These are phyloP conservation scores for Mythimna albipuncta DNA, from an alignment of 2,888 invertebrate genomes.

Conservation along the genomic window DNA sequence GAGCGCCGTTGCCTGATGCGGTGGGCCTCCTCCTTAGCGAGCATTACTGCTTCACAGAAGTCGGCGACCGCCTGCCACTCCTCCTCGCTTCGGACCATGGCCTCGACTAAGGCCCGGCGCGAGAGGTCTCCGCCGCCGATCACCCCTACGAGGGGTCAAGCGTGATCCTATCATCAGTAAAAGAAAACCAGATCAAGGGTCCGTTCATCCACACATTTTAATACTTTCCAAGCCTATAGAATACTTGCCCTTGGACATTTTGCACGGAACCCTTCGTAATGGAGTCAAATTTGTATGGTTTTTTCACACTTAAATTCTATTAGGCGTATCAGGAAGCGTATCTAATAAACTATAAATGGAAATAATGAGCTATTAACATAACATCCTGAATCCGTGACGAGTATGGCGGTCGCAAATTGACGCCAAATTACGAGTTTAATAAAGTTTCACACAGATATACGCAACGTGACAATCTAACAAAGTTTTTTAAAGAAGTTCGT, in stretches of 20 bases:
- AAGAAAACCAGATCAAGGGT: too few relatives aligned
- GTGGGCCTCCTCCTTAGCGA: too few relatives aligned
- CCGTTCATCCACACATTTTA: too few relatives aligned
- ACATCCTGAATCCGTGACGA: constrained; percentile 45
- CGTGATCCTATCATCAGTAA: too few relatives aligned
- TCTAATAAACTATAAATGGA: constrained; percentile 38
- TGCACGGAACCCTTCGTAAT: neutral
- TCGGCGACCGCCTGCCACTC: too few relatives aligned
- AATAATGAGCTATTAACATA: constrained; percentile 2
- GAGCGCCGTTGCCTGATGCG: too few relatives aligned
- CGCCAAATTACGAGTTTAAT: constrained; percentile 7
- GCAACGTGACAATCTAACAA: neutral
- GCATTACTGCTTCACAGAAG: too few relatives aligned
- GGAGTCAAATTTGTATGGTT: neutral
- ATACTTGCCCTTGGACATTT: neutral
- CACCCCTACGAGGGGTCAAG: too few relatives aligned
- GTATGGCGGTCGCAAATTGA: constrained; percentile 43
- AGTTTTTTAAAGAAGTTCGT: neutral
- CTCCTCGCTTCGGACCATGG: too few relatives aligned
- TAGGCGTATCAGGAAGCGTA: constrained; percentile 4
- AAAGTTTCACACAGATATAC: neutral
- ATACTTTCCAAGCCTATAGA: too few relatives aligned
- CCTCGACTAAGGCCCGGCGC: too few relatives aligned
- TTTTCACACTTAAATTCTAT: constrained; percentile 4
- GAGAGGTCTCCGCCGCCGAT: too few relatives aligned